Conservation (phyloP, 2,888 invertebrate genomes). For the Steinernema hermaphroditum region DNA sequence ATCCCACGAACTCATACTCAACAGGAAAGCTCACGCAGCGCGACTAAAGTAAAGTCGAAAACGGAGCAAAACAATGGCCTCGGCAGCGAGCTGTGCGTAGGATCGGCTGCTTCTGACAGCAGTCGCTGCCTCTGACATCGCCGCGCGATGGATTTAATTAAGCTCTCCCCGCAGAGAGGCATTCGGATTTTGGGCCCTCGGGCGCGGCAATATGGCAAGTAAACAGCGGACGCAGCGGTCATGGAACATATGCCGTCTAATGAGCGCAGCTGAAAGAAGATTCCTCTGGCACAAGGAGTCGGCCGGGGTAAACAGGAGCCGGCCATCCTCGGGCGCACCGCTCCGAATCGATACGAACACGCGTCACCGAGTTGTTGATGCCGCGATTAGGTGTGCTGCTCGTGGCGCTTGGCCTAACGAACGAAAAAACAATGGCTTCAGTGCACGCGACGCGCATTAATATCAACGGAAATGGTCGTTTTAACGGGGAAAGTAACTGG, state of each 20-base stretch:
- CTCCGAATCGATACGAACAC: slow-evolving; percentile 22
- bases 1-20: not conserved
- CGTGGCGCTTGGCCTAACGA: not conserved
- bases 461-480: too few relatives aligned
- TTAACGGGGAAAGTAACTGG: too few relatives aligned
- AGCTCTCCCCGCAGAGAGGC: slow-evolving; percentile 25
- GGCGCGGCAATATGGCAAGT: slow-evolving; percentile 13
- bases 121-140: not conserved
- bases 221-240: not conserved
- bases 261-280: not conserved
- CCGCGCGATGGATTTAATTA: slow-evolving; percentile 26
- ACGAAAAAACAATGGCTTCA: not conserved
- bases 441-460: too few relatives aligned
- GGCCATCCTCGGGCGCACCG: not conserved
- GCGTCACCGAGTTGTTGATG: slow-evolving; percentile 5
- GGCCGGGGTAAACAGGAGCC: too few relatives aligned
- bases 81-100: not conserved
- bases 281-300: not conserved
- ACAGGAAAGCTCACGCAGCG: too few relatives aligned
- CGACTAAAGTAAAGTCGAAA: not conserved
- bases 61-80: not conserved
- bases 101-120: slow-evolving; percentile 1
- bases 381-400: slow-evolving; percentile 19
- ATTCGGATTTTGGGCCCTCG: slow-evolving; percentile 14
- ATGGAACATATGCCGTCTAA: slow-evolving; percentile 6